Evolutionary conservation across 37 sponge, comb jelly and placozoan species (phyloP).

Genomic region (Beroe forskalii): DNA sequence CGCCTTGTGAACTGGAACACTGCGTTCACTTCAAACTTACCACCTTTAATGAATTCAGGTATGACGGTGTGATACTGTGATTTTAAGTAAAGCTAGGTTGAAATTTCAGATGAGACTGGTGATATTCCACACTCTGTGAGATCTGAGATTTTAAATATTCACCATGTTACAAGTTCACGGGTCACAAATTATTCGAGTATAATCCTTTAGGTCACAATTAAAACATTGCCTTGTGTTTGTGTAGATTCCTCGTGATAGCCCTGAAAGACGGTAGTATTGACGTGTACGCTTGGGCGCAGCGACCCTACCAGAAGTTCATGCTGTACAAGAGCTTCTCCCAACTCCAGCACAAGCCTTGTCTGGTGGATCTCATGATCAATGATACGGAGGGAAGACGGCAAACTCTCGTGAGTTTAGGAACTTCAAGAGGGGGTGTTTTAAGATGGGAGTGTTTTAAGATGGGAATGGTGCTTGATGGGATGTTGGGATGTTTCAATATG

Average conservation of each 20-base stretch:
- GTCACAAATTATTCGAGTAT: no score
- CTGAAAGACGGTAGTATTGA: constrained; percentile 81
- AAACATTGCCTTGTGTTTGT: no score
- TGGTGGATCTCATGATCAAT: constrained; percentile 33
- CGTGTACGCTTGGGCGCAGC: constrained; percentile 97
- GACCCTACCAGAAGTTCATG: constrained; percentile 99
- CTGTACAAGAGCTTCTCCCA: constrained; percentile 73
- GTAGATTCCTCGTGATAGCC: constrained; percentile 83
- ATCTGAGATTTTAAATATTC: no score
- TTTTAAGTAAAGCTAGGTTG: no score
- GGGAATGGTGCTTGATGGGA: no score
- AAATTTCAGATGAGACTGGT: no score
- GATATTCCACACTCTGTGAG: no score
- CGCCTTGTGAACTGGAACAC: constrained; percentile 77
- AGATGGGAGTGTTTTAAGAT: no score
- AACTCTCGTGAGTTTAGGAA: neutral
- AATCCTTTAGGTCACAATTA: no score
- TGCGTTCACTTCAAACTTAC: constrained; percentile 87
- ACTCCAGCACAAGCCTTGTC: constrained; percentile 28
- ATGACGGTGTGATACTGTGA: constrained; percentile 48
- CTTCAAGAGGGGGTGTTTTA: no score
- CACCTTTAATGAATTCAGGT: constrained; percentile 67
- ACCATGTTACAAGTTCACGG: no score
- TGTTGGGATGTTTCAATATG: no score
- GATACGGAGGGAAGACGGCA: neutral